phyloP scores from a whole-genome alignment of 1,140 invertebrate genomes.

The Dolichoris vasculosae region DNA sequence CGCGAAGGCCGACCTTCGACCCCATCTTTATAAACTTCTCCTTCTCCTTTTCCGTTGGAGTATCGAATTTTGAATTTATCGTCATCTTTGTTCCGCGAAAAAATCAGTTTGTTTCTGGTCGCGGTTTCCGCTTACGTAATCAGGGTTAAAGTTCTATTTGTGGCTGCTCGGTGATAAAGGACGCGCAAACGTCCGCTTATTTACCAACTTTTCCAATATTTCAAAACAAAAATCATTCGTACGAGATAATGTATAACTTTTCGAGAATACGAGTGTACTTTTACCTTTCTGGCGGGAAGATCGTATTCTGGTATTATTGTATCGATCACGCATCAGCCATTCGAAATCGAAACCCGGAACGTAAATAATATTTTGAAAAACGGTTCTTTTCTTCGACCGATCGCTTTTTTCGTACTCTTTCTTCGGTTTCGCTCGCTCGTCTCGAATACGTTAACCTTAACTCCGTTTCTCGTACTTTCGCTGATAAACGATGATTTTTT shows the following conservation, averaged over 20 bases:
- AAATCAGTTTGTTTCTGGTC: too few relatives aligned
- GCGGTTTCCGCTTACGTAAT: conserved; percentile 36
- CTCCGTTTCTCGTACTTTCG: neutral
- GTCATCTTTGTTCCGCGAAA: too few relatives aligned
- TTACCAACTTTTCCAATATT: conserved; percentile 43
- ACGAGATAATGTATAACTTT: neutral
- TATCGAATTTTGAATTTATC: neutral
- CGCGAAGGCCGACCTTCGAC: neutral
- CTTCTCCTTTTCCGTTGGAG: neutral
- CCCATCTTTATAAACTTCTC: neutral
- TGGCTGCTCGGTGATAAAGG: neutral
- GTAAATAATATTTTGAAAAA: neutral
- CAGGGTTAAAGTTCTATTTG: conserved; percentile 26
- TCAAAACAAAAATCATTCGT: conserved; percentile 31
- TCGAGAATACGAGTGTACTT: neutral
- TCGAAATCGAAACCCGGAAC: neutral
- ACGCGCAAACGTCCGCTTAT: conserved; percentile 25
- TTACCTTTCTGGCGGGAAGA: neutral
- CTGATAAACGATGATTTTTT: neutral
- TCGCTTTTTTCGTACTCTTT: neutral
- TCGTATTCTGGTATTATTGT: neutral
- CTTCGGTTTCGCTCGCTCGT: neutral
- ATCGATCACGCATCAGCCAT: neutral
- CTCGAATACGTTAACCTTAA: neutral
- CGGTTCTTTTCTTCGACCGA: neutral